These are phyloP conservation scores for Pterocles gutturalis DNA, from an alignment of 2,113 vertebrate genomes.

Conservation along the genomic window DNA sequence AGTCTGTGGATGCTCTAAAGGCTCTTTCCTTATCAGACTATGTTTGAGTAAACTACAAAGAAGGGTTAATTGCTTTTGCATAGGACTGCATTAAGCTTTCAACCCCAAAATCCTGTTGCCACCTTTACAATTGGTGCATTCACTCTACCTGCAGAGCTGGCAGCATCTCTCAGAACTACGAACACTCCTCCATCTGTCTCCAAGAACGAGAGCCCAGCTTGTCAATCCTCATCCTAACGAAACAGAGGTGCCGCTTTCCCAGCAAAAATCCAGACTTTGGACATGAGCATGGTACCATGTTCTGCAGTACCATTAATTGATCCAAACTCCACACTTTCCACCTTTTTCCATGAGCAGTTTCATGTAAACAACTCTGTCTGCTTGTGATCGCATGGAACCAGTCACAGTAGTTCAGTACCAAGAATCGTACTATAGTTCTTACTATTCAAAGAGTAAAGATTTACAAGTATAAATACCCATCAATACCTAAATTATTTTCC, in stretches of 20 bases:
- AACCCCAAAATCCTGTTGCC: not conserved
- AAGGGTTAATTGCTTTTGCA: conserved; percentile 20
- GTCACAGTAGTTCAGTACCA: conserved; percentile 36
- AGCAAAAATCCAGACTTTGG: not conserved
- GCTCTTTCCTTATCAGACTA: not conserved
- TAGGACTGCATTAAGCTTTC: conserved; percentile 18
- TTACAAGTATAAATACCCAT: conserved; percentile 42
- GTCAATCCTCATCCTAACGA: not conserved
- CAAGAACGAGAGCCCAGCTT: not conserved
- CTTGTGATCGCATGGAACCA: not conserved
- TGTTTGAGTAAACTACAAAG: not conserved
- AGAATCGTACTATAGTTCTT: not conserved
- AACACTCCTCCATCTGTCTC: not conserved
- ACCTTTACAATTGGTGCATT: not conserved
- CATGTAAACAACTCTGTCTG: not conserved
- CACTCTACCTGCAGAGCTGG: conserved; percentile 23
- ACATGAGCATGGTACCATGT: not conserved
- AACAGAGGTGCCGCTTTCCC: not conserved
- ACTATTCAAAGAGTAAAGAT: conserved; percentile 29
- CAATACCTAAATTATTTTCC: conserved; percentile 30
- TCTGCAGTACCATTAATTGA: not conserved
- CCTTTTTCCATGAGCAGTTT: not conserved
- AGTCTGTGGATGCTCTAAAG: not conserved
- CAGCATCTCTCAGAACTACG: conserved; percentile 6
- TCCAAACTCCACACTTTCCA: not conserved